phyloP scores from a whole-genome alignment of 2,797 vertebrate species.

The Melanogrammus aeglefinus region DNA sequence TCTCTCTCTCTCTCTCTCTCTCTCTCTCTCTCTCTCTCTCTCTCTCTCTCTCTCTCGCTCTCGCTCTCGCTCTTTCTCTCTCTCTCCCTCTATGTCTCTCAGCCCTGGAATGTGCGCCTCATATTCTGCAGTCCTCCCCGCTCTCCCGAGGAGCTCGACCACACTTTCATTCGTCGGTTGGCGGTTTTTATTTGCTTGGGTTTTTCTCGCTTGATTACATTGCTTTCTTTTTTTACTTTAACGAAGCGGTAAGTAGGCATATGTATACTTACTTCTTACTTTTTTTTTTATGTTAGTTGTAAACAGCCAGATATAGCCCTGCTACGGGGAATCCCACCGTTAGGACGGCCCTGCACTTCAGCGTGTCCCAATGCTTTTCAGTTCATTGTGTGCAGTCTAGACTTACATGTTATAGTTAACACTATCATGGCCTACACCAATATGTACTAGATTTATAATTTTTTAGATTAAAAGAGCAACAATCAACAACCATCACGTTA shows the following conservation, averaged over 20 bases:
- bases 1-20: no score
- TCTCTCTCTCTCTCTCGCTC: no score
- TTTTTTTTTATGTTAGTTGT: background rate
- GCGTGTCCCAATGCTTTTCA: background rate
- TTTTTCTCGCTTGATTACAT: background rate
- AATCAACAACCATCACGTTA: background rate
- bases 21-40: no score
- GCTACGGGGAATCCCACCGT: background rate
- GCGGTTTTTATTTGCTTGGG: background rate
- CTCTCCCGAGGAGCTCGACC: background rate
- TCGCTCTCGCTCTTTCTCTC: no score
- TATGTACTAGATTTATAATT: background rate
- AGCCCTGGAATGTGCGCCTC: conserved; percentile 65
- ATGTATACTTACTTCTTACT: background rate
- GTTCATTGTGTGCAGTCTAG: background rate
- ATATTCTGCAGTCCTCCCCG: conserved; percentile 41
- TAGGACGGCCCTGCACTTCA: background rate
- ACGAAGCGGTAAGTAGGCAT: background rate
- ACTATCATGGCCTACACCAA: background rate
- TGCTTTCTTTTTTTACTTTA: background rate
- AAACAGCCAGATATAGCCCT: background rate
- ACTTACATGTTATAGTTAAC: background rate
- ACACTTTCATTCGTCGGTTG: background rate
- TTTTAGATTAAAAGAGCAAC: background rate
- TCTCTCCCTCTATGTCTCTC: no score